Conservation (phyloP, 2,888 invertebrate species). For the Graphium colonna region DNA sequence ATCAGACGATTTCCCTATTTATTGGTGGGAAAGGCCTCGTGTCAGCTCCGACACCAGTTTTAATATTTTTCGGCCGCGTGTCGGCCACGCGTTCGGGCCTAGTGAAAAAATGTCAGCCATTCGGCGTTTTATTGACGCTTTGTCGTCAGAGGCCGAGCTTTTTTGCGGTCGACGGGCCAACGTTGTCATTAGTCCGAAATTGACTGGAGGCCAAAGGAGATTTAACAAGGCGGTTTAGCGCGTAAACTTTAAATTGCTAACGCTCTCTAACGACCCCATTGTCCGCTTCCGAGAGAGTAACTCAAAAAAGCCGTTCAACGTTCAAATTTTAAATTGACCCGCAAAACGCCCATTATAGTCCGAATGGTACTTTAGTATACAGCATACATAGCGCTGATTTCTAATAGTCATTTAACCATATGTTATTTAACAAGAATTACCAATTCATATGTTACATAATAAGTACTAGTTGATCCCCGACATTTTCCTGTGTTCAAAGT, state of each 20-base stretch:
- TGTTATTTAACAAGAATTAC: too few relatives aligned
- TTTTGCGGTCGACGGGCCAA: constrained; percentile 60
- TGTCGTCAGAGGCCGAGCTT: constrained; percentile 67
- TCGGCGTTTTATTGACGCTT: constrained; percentile 73
- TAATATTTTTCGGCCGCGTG: constrained; percentile 74
- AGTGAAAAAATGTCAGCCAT: constrained; percentile 77
- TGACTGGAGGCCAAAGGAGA: constrained; percentile 48
- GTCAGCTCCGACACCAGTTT: constrained; percentile 79
- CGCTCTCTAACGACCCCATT: constrained; percentile 2
- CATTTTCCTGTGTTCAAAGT: too few relatives aligned
- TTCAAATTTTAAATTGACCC: neutral
- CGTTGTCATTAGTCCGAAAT: constrained; percentile 60
- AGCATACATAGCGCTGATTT: too few relatives aligned
- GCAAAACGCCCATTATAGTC: neutral
- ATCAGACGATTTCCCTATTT: constrained; percentile 67
- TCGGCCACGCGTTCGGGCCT: constrained; percentile 62
- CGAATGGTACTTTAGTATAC: too few relatives aligned
- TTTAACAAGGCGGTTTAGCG: constrained; percentile 21
- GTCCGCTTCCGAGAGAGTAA: neutral
- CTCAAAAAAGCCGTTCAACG: neutral
- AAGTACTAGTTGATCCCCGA: too few relatives aligned
- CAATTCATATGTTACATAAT: too few relatives aligned
- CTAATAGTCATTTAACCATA: too few relatives aligned
- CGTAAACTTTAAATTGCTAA: constrained; percentile 31
- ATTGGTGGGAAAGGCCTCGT: constrained; percentile 79